Percentiles rank a stretch among this genome's conserved stretches.
Conservation (phyloP, 1,140 invertebrate species). For the Cardiocondyla obscurior region DNA sequence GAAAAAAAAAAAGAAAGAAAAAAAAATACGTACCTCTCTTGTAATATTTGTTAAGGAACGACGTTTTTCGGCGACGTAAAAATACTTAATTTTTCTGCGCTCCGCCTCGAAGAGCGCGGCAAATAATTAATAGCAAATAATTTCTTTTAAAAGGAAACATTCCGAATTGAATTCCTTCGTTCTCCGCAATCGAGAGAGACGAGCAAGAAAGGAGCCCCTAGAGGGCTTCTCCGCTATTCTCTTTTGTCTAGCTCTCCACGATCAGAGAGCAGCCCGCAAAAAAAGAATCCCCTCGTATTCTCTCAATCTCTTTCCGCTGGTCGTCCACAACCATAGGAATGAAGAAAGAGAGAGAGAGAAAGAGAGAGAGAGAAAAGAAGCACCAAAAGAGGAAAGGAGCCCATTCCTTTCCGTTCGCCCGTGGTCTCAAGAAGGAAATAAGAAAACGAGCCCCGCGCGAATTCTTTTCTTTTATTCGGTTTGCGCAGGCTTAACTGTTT, state of each 20-base stretch:
- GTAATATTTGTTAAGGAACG: neutral
- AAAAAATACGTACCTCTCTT: neutral
- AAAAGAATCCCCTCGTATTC: slow-evolving; percentile 19
- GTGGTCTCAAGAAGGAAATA: slow-evolving; percentile 42
- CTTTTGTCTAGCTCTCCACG: slow-evolving; percentile 48
- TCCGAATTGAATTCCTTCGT: slow-evolving; percentile 24
- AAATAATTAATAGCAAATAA: slow-evolving; percentile 41
- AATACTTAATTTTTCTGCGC: neutral
- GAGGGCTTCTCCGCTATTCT: slow-evolving; percentile 2
- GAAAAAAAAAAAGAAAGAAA: no score
- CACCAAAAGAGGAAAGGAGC: neutral
- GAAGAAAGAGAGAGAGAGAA: neutral
- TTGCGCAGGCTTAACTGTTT: slow-evolving; percentile 6
- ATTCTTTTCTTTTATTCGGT: slow-evolving; percentile 14
- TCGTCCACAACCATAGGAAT: neutral
- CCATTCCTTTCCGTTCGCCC: slow-evolving; percentile 21
- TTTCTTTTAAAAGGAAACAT: slow-evolving; percentile 3
- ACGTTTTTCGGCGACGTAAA: neutral
- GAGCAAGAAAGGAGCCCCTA: neutral
- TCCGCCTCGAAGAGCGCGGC: neutral
- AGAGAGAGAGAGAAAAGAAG: neutral
- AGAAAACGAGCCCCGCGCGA: slow-evolving; percentile 39
- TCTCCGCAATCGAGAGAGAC: neutral
- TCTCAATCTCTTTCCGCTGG: slow-evolving; percentile 37
- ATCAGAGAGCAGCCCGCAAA: slow-evolving; percentile 19